Evolutionary conservation across 1,140 invertebrate genomes (phyloP).

Genomic region (Diuraphis noxia): DNA sequence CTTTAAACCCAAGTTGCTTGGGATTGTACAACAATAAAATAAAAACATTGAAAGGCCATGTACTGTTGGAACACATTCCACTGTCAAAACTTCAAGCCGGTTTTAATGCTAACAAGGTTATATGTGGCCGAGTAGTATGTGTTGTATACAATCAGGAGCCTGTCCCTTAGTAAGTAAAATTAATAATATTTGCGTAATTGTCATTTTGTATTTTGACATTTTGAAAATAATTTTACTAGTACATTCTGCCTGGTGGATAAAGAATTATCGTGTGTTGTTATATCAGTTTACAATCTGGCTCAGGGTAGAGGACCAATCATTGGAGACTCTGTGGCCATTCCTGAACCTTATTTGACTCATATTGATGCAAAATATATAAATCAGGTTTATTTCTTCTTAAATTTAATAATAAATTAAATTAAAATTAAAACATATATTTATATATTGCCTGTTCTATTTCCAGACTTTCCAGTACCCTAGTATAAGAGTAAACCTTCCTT

Average conservation of each 20-base stretch:
- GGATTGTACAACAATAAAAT: constrained; percentile 43
- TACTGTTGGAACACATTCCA: constrained; percentile 63
- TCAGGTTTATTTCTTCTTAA: constrained; percentile 63
- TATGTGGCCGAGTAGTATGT: constrained; percentile 80
- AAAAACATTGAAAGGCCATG: constrained; percentile 48
- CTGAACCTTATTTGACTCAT: constrained; percentile 72
- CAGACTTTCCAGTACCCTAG: constrained; percentile 74
- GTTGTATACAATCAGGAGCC: constrained; percentile 74
- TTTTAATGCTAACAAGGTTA: constrained; percentile 70
- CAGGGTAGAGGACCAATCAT: constrained; percentile 80
- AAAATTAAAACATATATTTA: not conserved
- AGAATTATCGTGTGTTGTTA: constrained; percentile 71
- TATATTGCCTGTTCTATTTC: constrained; percentile 57
- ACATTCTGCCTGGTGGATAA: constrained; percentile 81
- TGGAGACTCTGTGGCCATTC: constrained; percentile 80
- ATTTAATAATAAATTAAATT: constrained; percentile 56
- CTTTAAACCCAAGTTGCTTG: constrained; percentile 29
- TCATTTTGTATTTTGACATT: not conserved
- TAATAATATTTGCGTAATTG: not conserved
- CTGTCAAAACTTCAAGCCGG: constrained; percentile 65
- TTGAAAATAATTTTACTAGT: constrained; percentile 61
- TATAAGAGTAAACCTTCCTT: constrained; percentile 75
- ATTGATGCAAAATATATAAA: constrained; percentile 67
- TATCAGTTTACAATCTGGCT: constrained; percentile 83
- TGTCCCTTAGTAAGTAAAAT: constrained; percentile 74